Conservation (phyloP, 2,113 vertebrate species). For the Fukomys damarensis region DNA sequence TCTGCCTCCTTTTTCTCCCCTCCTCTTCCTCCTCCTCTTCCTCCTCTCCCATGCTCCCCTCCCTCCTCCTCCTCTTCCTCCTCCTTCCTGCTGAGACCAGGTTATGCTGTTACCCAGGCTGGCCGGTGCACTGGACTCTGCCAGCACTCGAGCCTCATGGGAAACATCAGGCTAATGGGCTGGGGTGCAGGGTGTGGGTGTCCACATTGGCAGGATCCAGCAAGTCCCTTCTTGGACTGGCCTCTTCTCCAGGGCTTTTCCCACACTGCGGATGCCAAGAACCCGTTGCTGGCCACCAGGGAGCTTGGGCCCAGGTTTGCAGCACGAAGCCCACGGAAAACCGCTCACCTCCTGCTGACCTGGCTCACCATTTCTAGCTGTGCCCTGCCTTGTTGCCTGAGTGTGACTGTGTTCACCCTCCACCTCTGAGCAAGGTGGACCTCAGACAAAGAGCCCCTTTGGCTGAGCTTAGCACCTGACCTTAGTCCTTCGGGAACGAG, state of each 20-base stretch:
- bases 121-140: no score
- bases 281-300: background rate
- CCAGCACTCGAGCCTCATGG: no score
- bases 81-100: background rate
- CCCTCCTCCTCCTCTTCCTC: background rate
- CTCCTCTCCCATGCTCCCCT: background rate
- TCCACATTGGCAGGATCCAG: background rate
- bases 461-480: background rate
- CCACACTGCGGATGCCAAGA: background rate
- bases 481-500: background rate
- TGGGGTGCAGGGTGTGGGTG: background rate
- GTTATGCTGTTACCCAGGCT: background rate
- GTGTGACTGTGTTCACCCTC: accelerated
- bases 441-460: background rate
- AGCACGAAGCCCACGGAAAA: background rate
- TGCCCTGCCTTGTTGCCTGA: background rate
- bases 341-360: accelerated
- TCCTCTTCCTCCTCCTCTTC: background rate
- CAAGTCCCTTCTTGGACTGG: background rate
- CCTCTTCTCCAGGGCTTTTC: background rate
- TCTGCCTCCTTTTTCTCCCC: background rate
- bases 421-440: background rate
- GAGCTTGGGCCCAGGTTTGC: background rate
- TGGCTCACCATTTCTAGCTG: background rate
- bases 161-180: background rate